These are phyloP conservation scores for Lepisosteus osseus DNA, from an alignment of 2,113 vertebrate species.

Conservation along the genomic window DNA sequence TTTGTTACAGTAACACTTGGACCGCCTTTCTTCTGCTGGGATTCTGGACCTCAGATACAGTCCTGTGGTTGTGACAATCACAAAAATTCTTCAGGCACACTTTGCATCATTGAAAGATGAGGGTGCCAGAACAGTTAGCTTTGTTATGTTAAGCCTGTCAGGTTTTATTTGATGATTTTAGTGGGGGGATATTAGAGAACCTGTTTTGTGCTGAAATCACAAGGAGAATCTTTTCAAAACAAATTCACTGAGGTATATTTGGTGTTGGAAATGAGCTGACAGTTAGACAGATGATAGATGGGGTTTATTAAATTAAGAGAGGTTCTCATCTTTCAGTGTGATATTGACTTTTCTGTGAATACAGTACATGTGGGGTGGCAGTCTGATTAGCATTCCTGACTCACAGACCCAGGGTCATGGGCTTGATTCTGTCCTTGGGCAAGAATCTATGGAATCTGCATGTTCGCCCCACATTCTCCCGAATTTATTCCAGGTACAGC, in stretches of 20 bases:
- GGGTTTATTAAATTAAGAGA: conserved; percentile 10
- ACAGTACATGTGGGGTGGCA: no score
- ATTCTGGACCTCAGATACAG: conserved; percentile 1
- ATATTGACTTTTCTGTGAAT: neutral
- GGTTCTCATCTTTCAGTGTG: neutral
- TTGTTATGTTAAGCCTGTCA: conserved; percentile 10
- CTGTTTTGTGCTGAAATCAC: neutral
- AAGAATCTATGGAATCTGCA: no score
- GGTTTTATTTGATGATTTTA: conserved; percentile 7
- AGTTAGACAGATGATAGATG: conserved; percentile 4
- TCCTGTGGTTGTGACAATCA: neutral
- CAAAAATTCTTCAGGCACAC: neutral
- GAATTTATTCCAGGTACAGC: no score
- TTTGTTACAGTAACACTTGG: neutral
- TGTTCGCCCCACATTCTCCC: no score
- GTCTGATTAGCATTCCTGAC: no score
- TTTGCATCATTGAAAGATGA: neutral
- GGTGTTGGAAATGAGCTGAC: conserved; percentile 4
- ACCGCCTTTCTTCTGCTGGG: neutral
- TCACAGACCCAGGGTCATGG: no score
- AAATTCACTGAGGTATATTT: conserved; percentile 12
- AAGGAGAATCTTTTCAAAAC: conserved; percentile 3
- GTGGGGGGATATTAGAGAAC: neutral
- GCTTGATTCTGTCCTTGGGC: no score
- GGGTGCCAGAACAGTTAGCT: neutral